Evolutionary conservation across 2,113 vertebrate genomes (phyloP).

Genomic region (Pseudopodoces humilis): DNA sequence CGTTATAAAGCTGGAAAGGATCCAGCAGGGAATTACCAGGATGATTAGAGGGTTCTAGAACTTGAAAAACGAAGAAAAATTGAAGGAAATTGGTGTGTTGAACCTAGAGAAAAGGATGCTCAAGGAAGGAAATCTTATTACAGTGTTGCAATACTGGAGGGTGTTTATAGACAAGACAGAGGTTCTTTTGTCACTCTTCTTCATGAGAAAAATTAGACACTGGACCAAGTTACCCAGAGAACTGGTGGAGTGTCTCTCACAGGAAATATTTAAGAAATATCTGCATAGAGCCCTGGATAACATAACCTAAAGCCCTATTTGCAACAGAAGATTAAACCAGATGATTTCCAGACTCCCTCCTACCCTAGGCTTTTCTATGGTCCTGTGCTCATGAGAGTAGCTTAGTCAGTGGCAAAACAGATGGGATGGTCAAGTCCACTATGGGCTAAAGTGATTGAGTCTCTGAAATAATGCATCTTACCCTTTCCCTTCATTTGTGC

Average conservation of each 20-base stretch:
- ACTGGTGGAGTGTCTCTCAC: not conserved
- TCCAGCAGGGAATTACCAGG: not conserved
- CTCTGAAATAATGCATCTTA: not conserved
- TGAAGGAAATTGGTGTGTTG: not conserved
- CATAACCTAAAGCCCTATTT: not conserved
- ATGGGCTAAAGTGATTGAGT: not conserved
- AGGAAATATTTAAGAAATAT: not conserved
- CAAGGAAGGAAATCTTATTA: not conserved
- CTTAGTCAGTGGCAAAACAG: not conserved
- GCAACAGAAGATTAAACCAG: not conserved
- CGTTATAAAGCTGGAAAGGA: not conserved
- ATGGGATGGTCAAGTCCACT: not conserved
- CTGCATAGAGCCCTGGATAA: not conserved
- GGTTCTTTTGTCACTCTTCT: not conserved
- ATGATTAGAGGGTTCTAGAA: not conserved
- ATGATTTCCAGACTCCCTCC: not conserved
- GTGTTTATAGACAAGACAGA: not conserved
- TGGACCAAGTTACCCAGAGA: not conserved
- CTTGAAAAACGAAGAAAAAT: not conserved
- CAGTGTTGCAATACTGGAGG: not conserved
- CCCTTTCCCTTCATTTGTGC: not conserved
- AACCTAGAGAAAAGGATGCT: not conserved
- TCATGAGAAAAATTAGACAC: not conserved
- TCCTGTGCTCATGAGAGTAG: not conserved
- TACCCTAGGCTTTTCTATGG: not conserved